phyloP scores from a whole-genome alignment of 2,888 invertebrate genomes.

The Chrysodeixis includens region DNA sequence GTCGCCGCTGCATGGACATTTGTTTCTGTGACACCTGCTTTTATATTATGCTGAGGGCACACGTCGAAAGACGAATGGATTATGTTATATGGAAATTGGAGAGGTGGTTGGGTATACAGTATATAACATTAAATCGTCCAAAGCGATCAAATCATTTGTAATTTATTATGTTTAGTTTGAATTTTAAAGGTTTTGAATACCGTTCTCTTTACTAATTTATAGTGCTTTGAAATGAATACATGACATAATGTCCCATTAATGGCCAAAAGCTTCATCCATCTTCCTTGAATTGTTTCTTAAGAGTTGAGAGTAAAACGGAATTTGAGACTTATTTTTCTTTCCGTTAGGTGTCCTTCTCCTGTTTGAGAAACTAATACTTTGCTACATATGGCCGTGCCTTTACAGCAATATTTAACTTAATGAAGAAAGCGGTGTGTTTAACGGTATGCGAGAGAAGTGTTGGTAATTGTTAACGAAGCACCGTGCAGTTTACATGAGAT shows the following conservation, averaged over 20 bases:
- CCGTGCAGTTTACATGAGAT: background rate
- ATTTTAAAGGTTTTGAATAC: no score
- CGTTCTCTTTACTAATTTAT: no score
- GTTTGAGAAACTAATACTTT: background rate
- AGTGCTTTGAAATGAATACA: no score
- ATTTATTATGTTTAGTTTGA: no score
- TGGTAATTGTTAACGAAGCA: background rate
- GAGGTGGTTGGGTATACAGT: background rate
- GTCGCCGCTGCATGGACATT: constrained; percentile 37
- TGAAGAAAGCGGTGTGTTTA: background rate
- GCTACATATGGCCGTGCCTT: background rate
- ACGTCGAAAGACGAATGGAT: constrained; percentile 1
- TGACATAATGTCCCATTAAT: no score
- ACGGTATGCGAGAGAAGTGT: background rate
- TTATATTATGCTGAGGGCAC: constrained; percentile 18
- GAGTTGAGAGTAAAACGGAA: no score
- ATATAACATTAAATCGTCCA: no score
- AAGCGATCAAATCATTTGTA: no score
- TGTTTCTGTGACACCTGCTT: constrained; percentile 42
- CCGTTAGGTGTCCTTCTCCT: background rate
- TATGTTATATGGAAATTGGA: background rate
- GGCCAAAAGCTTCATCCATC: no score
- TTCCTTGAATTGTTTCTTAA: no score
- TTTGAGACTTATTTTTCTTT: no score
- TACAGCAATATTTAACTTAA: background rate